Base-by-base conservation (phyloP, 2,113 vertebrate genomes). In the Spermophilus dauricus region DNA sequence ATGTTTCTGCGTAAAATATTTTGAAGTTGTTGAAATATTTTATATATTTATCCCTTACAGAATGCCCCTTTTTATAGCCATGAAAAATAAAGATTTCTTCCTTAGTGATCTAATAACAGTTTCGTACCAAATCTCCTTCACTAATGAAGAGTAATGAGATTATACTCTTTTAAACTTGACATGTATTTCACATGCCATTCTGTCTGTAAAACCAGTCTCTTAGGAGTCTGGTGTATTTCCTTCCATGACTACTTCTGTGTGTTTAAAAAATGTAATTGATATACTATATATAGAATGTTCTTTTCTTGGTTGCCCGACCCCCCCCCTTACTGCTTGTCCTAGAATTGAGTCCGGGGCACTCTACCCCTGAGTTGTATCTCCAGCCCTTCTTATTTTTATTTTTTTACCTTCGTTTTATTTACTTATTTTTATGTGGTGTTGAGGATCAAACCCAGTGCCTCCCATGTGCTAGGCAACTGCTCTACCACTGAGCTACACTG, bases 241-340 rank as follows among this genome's bases (percentile, higher is more conserved):
- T 95, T 88, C 28, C 16, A 10, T 39, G 3, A 13, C 51, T 88
- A 28, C 22, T 86, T 75, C 48, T 73, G 2, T 80, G 28, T 2
- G 37, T 83, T 87, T 86, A 86, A 56, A 89, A 93, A 61, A 51
- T 82, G 20, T 34, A 83, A 39, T 97, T 77, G 37, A 69, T 76
- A 53, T 39, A 39, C 53, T 77, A 0, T 72, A 63, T 89, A 53
- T 63, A 90, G 37, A 93, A 63, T 28, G 22, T 63, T 63, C 24
- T 63, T 26, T 63, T 26, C 22, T 63, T 63, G 8, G 8, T 26
- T 11, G 2, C 61, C 24, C 56, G 1, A 56, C 5, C 20, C 1
- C 6, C 2, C 56, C 37, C 37, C 56, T 8, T 20, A 22, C 56
- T 20, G 6, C 56, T 22, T 20, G 56, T 58, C 22, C 56, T 58